A percentile compares a stretch with the other conserved stretches of the same genome.
These are phyloP conservation scores for Actenoides lindsayi DNA, from an alignment of 2,113 vertebrate genomes.

Conservation along the genomic window DNA sequence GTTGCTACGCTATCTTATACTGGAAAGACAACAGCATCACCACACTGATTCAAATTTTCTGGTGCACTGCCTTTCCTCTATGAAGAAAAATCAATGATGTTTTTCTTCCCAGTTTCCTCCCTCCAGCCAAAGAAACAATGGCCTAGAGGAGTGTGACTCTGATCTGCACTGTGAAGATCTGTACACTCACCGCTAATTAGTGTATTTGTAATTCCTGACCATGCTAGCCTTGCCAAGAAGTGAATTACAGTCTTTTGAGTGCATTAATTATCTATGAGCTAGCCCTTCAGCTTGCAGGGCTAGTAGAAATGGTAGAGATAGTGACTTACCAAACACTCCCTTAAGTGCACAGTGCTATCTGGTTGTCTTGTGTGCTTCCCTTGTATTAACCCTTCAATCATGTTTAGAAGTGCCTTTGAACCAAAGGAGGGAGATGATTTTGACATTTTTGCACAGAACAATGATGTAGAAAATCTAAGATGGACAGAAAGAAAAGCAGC, in stretches of 20 bases:
- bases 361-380: not conserved
- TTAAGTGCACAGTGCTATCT: not conserved
- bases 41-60: not conserved
- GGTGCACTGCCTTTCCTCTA: not conserved
- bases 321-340: not conserved
- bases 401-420: slow-evolving; percentile 11
- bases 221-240: not conserved
- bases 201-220: slow-evolving; percentile 31
- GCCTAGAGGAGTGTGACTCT: not conserved
- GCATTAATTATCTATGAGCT: slow-evolving; percentile 5
- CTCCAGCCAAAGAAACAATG: not conserved
- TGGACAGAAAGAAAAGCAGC: not conserved
- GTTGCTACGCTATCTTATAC: not conserved
- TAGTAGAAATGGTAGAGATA: not conserved
- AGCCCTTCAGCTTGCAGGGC: not conserved
- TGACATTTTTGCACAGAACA: not conserved
- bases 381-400: slow-evolving; percentile 36
- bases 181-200: not conserved
- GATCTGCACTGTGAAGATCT: not conserved
- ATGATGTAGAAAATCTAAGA: not conserved
- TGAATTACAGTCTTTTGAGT: slow-evolving; percentile 20
- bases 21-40: not conserved
- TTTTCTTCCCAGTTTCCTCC: not conserved
- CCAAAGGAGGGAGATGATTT: not conserved
- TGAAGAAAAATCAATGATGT: not conserved